Evolutionary conservation across 2,888 invertebrate species (phyloP).

Genomic region (Alsophila aescularia): DNA sequence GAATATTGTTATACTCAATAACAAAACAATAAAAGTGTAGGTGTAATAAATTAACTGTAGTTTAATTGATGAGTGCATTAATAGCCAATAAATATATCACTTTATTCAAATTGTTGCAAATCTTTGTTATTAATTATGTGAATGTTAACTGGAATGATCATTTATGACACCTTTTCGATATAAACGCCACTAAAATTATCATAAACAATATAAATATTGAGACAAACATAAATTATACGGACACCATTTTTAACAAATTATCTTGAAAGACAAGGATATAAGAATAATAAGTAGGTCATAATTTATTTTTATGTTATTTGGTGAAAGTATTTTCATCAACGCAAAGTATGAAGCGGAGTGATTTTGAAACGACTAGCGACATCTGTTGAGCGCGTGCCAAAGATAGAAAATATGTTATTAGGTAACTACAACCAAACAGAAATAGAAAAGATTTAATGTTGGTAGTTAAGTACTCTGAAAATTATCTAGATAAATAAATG

Average conservation of each 20-base stretch:
- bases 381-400: not conserved
- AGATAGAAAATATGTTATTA: not conserved
- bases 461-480: too few species aligned
- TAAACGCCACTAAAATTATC: conserved; percentile 25
- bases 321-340: conserved; percentile 12
- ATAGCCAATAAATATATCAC: conserved; percentile 56
- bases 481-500: too few species aligned
- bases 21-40: conserved; percentile 32
- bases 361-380: conserved; percentile 44
- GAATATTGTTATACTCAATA: not conserved
- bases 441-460: not conserved
- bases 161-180: conserved; percentile 14
- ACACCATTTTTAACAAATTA: conserved; percentile 18
- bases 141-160: conserved; percentile 46
- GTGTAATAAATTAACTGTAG: conserved; percentile 52
- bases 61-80: conserved; percentile 63
- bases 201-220: conserved; percentile 18
- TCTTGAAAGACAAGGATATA: conserved; percentile 20
- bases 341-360: not conserved
- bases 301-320: conserved; percentile 16
- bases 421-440: too few species aligned
- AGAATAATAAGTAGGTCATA: conserved; percentile 15
- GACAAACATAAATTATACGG: conserved; percentile 14
- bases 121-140: conserved; percentile 50
- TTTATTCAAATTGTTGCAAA: conserved; percentile 62